Conservation (phyloP, 92 coral and sea anemone species). For the Epizoanthus illoricatus region DNA sequence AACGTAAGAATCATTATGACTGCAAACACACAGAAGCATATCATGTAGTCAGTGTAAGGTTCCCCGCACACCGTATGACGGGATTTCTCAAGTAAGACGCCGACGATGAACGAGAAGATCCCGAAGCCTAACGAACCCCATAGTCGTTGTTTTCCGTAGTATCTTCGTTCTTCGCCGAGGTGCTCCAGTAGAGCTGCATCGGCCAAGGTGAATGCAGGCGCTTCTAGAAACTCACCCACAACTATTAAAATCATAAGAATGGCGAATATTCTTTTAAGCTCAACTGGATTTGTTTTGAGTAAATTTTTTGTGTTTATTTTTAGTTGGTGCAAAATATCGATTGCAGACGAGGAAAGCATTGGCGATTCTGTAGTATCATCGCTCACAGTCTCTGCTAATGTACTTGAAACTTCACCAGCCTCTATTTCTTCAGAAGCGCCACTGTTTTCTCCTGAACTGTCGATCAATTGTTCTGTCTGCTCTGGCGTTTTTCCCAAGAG, state of each 20-base stretch:
- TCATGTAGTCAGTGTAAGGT: slow-evolving; percentile 88
- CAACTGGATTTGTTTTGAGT: slow-evolving; percentile 75
- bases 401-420: neutral
- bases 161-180: slow-evolving; percentile 94
- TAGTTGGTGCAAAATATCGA: slow-evolving; percentile 9
- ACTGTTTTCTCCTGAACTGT: slow-evolving; percentile 35
- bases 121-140: slow-evolving; percentile 99
- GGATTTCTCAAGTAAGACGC: slow-evolving; percentile 84
- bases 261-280: slow-evolving; percentile 82
- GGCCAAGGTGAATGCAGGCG: slow-evolving; percentile 89
- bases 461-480: neutral
- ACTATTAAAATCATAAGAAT: slow-evolving; percentile 84
- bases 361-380: neutral
- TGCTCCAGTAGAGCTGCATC: slow-evolving; percentile 95
- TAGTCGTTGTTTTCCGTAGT: slow-evolving; percentile 93
- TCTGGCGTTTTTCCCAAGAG: neutral
- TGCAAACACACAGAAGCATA: slow-evolving; percentile 89
- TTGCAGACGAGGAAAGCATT: neutral
- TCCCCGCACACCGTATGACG: slow-evolving; percentile 90
- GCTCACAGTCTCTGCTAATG: too few species aligned
- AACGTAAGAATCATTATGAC: slow-evolving; percentile 76
- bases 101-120: slow-evolving; percentile 87
- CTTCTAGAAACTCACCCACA: slow-evolving; percentile 94
- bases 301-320: slow-evolving; percentile 66
- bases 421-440: slow-evolving; percentile 1